Evolutionary conservation across 2,113 vertebrate genomes (phyloP).

Genomic region (Electrona antarctica): DNA sequence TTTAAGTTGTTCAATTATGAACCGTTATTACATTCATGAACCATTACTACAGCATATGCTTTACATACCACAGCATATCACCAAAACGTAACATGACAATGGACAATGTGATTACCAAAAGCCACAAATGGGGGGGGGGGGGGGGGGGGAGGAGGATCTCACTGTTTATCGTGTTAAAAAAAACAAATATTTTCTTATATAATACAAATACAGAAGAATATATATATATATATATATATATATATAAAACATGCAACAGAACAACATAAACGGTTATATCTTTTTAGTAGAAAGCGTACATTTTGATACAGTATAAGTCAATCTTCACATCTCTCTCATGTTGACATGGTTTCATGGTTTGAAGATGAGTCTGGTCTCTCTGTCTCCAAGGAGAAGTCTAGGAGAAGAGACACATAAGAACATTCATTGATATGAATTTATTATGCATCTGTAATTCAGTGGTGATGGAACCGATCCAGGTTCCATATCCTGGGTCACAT

Average conservation of each 20-base stretch:
- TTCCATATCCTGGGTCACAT: no score
- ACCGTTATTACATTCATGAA: not conserved
- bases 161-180: slow-evolving; percentile 1
- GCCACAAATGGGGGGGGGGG: no score
- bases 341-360: slow-evolving; percentile 57
- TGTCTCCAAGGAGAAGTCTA: slow-evolving; percentile 80
- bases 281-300: not conserved
- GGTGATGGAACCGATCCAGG: no score
- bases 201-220: not conserved
- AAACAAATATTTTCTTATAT: not conserved
- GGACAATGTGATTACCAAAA: no score
- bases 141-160: no score
- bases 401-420: slow-evolving; percentile 4
- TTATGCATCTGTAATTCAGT: no score
- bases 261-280: not conserved
- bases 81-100: no score
- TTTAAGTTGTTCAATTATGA: not conserved
- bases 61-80: no score
- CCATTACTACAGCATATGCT: no score
- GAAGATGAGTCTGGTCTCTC: slow-evolving; percentile 72
- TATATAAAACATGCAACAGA: not conserved
- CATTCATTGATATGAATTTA: no score
- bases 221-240: not conserved
- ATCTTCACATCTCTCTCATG: not conserved
- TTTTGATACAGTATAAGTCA: not conserved